A percentile compares a stretch with the other conserved stretches of the same genome.
Evolutionary conservation across 2,113 vertebrate genomes (phyloP).

Genomic region (Tragelaphus buxtoni): DNA sequence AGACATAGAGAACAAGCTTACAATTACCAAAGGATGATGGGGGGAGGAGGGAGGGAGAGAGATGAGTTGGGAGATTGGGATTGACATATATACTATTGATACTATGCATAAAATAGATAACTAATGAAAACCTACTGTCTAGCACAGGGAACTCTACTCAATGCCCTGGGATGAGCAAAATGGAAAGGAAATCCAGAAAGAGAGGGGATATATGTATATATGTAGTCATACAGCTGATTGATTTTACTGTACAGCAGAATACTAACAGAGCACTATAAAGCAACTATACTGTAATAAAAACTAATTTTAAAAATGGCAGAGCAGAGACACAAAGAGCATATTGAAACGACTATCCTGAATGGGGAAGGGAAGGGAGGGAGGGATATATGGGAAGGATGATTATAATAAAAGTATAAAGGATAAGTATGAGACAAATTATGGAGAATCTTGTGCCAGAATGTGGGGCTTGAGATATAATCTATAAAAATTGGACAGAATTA

Average conservation of each 20-base stretch:
- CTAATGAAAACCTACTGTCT: not conserved
- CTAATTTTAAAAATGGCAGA: not conserved
- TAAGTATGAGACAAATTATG: not conserved
- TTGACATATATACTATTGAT: not conserved
- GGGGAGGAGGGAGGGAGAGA: not conserved
- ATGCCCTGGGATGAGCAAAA: not conserved
- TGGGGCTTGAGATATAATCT: not conserved
- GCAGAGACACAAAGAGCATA: not conserved
- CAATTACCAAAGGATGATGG: not conserved
- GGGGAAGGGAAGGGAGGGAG: no score
- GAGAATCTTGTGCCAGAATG: not conserved
- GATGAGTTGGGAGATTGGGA: not conserved
- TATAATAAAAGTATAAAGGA: not conserved
- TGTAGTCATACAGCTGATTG: not conserved
- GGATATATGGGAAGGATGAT: no score
- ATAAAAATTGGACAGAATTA: not conserved
- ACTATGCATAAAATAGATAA: not conserved
- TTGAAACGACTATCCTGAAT: not conserved
- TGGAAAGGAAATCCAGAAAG: not conserved
- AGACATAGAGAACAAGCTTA: not conserved
- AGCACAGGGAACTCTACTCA: not conserved
- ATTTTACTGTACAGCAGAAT: not conserved
- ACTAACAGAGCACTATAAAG: not conserved
- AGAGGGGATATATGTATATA: not conserved
- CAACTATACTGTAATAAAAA: not conserved